phyloP scores from a whole-genome alignment of 2,113 vertebrate genomes.

The Mystacornis crossleyi region DNA sequence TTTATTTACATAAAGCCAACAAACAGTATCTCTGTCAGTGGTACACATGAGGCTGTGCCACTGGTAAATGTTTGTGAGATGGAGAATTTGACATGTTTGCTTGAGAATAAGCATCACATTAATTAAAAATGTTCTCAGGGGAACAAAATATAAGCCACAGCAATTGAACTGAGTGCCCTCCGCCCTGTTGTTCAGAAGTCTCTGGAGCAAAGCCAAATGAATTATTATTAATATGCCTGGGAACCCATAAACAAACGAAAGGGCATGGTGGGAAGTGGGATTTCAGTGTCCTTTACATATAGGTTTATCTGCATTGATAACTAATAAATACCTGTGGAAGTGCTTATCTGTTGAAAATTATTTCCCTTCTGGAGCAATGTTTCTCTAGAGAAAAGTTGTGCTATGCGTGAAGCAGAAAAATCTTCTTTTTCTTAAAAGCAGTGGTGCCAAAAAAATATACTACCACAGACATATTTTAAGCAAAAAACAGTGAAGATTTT shows the following conservation, averaged over 20 bases:
- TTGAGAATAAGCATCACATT: not conserved
- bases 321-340: not conserved
- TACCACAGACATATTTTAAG: not conserved
- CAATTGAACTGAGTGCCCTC: not conserved
- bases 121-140: not conserved
- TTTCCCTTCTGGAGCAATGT: not conserved
- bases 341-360: not conserved
- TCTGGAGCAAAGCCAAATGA: not conserved
- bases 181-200: not conserved
- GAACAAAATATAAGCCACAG: not conserved
- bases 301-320: not conserved
- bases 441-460: not conserved
- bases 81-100: not conserved
- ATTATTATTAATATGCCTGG: constrained; percentile 2
- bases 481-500: not conserved
- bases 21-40: not conserved
- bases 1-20: not conserved
- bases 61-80: not conserved
- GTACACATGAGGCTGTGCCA: not conserved
- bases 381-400: not conserved
- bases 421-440: not conserved
- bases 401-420: not conserved
- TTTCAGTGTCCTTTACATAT: not conserved
- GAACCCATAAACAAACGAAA: not conserved
- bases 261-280: not conserved